These are phyloP conservation scores for Pachydiplax longipennis DNA, from an alignment of 2,888 invertebrate genomes.

Conservation along the genomic window DNA sequence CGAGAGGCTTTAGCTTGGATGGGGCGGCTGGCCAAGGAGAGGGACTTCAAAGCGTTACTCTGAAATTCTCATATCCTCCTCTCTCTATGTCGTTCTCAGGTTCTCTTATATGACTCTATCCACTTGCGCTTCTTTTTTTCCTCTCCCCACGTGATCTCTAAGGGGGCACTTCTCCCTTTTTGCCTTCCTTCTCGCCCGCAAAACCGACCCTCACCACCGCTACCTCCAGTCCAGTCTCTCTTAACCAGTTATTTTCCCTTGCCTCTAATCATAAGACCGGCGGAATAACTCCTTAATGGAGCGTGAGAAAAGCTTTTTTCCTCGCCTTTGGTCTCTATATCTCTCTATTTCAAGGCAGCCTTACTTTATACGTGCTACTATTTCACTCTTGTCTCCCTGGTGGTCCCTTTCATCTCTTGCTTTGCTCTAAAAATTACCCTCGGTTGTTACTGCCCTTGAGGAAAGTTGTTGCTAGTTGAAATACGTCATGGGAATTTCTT, in stretches of 20 bases:
- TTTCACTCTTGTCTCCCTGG: neutral
- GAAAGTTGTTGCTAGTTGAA: too few relatives aligned
- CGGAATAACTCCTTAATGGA: neutral
- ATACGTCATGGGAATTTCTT: too few relatives aligned
- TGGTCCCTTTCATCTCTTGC: neutral
- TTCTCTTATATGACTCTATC: neutral
- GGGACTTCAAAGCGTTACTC: too few relatives aligned
- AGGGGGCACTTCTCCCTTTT: neutral
- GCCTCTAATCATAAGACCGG: neutral
- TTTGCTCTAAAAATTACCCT: neutral
- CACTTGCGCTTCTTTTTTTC: neutral
- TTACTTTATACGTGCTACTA: neutral
- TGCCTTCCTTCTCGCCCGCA: neutral
- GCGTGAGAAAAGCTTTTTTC: neutral
- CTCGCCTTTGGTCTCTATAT: too few relatives aligned
- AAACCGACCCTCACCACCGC: neutral
- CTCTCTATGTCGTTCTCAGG: neutral
- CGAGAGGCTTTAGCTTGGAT: neutral
- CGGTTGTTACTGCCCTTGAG: neutral
- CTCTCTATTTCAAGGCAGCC: too few relatives aligned
- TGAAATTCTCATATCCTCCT: too few relatives aligned
- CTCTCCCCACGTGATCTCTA: neutral
- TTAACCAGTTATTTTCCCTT: neutral
- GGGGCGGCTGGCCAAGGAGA: neutral
- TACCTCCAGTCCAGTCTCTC: neutral